Percentiles rank a stretch among this genome's conserved stretches.
These are phyloP conservation scores for Pheosia tremula DNA, from an alignment of 2,888 invertebrate species.

Conservation along the genomic window DNA sequence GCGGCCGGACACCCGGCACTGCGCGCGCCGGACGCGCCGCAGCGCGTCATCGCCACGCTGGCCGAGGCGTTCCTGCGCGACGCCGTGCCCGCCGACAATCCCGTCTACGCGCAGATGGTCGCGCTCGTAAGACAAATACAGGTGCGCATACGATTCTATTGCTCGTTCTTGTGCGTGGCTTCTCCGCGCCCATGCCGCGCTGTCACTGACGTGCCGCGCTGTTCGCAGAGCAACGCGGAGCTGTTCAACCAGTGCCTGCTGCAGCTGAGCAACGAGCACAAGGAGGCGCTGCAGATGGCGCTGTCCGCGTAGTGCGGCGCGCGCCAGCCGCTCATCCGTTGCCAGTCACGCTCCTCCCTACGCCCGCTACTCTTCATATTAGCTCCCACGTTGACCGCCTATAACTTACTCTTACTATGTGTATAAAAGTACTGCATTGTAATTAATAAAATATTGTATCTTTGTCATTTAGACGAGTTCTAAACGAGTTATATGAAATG, in stretches of 20 bases:
- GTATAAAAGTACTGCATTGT: constrained; percentile 33
- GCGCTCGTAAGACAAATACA: constrained; percentile 95
- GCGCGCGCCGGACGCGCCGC: constrained; percentile 94
- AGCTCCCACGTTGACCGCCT: constrained; percentile 43
- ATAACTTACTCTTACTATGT: constrained; percentile 39
- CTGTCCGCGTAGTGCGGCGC: constrained; percentile 74
- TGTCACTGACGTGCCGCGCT: neutral
- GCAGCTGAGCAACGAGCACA: constrained; percentile 91
- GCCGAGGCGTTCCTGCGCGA: constrained; percentile 95
- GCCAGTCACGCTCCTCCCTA: constrained; percentile 47
- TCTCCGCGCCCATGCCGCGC: neutral
- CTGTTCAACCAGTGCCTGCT: constrained; percentile 92
- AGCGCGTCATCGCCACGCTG: constrained; percentile 93
- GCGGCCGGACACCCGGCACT: constrained; percentile 95
- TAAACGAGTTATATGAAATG: constrained; percentile 40
- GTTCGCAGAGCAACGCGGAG: constrained; percentile 87
- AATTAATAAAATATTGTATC: constrained; percentile 32
- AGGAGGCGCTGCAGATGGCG: constrained; percentile 92
- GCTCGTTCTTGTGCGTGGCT: neutral
- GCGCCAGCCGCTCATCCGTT: constrained; percentile 42
- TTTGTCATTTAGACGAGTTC: constrained; percentile 41
- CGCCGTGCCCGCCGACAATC: constrained; percentile 90
- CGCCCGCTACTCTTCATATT: constrained; percentile 35
- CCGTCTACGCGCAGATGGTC: constrained; percentile 91
- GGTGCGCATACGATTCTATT: constrained; percentile 67